Percentiles rank a stretch among this genome's conserved stretches.
phyloP scores from a whole-genome alignment of 2,797 vertebrate species.

The Melanotaenia boesemani region DNA sequence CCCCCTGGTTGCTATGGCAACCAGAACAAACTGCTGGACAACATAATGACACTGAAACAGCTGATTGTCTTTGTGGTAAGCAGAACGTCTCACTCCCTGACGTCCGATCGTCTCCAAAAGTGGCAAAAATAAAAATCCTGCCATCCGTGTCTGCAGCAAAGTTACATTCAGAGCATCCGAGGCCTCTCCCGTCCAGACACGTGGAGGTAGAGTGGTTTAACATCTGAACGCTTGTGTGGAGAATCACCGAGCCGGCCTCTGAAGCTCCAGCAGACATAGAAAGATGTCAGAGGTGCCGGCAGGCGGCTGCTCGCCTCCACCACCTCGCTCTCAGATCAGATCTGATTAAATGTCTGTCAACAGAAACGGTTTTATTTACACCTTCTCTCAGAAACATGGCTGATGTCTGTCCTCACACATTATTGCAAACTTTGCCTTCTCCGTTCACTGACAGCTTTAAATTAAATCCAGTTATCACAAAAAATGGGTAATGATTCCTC shows the following conservation, averaged over 20 bases:
- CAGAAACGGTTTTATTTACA: background rate
- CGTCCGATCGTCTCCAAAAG: too few species aligned
- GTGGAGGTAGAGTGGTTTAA: conserved; percentile 72
- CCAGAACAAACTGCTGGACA: too few species aligned
- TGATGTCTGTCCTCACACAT: conserved; percentile 9
- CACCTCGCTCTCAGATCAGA: background rate
- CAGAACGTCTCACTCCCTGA: background rate
- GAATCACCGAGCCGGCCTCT: conserved; percentile 54
- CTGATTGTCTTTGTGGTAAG: conserved; percentile 28
- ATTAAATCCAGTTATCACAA: too few species aligned
- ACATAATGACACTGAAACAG: background rate
- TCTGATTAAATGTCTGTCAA: background rate
- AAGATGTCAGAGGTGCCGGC: background rate
- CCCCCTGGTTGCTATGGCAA: too few species aligned
- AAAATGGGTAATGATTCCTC: background rate
- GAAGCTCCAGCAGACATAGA: background rate
- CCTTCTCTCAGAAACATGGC: too few species aligned
- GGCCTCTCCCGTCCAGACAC: conserved; percentile 48
- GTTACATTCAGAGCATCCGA: conserved; percentile 45
- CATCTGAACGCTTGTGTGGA: conserved; percentile 44
- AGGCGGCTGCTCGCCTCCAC: background rate
- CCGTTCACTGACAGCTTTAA: background rate
- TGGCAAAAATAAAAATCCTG: too few species aligned
- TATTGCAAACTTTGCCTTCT: conserved; percentile 50
- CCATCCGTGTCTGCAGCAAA: too few species aligned